Conservation (phyloP, 2,888 invertebrate genomes). For the Myathropa florea region DNA sequence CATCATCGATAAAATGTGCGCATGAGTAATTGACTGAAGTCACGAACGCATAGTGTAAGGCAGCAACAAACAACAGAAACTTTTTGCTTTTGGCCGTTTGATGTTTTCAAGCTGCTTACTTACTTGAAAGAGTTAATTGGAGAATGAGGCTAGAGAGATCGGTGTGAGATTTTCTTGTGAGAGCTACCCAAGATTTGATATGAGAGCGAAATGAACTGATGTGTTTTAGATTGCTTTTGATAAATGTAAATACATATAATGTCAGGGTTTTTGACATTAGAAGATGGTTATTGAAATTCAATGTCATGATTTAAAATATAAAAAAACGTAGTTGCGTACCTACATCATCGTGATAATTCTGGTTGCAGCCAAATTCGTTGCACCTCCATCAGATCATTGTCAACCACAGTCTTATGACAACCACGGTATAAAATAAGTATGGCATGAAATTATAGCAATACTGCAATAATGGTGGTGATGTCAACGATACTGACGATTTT, state of each 20-base stretch:
- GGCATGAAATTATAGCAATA: no score
- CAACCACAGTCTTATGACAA: no score
- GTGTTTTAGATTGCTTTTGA: neutral
- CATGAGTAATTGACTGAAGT: conserved; percentile 70
- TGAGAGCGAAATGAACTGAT: conserved; percentile 39
- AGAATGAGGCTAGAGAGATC: conserved; percentile 68
- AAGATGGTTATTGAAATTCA: no score
- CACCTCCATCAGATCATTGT: no score
- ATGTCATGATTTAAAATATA: neutral
- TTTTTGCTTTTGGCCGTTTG: conserved; percentile 26
- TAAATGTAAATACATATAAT: no score
- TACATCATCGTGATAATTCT: no score
- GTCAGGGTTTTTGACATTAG: conserved; percentile 28
- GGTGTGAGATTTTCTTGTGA: conserved; percentile 8
- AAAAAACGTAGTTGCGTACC: no score
- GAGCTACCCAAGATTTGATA: neutral
- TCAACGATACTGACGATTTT: neutral
- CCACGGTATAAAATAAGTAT: no score
- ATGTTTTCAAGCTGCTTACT: conserved; percentile 28
- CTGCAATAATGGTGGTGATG: neutral
- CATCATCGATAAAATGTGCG: conserved; percentile 66
- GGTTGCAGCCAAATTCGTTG: no score
- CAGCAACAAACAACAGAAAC: conserved; percentile 28
- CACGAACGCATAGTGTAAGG: conserved; percentile 57
- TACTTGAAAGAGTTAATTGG: conserved; percentile 5